phyloP scores from a whole-genome alignment of 1,140 invertebrate genomes.

The Heliconius eleuchia region DNA sequence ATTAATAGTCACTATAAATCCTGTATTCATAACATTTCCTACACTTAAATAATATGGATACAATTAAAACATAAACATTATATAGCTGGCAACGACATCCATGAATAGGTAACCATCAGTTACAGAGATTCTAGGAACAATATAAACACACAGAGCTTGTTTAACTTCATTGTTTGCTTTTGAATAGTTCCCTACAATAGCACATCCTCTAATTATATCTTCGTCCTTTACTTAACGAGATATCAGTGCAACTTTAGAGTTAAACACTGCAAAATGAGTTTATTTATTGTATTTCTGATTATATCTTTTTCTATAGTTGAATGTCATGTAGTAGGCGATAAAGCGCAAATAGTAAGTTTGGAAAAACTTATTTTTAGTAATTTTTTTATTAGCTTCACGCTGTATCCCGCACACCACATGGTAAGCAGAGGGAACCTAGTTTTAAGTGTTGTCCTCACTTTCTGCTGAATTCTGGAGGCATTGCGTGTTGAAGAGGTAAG shows the following conservation, averaged over 20 bases:
- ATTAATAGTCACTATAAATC: no score
- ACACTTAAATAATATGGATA: neutral
- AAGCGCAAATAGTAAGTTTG: conserved; percentile 55
- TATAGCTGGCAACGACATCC: neutral
- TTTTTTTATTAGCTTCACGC: no score
- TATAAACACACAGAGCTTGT: neutral
- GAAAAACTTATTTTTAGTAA: neutral
- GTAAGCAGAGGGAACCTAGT: no score
- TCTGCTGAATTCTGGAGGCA: no score
- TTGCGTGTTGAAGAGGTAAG: no score
- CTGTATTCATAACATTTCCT: neutral
- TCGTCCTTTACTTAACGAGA: neutral
- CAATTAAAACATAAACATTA: neutral
- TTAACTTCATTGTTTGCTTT: neutral
- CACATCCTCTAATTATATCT: neutral
- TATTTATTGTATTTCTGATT: neutral
- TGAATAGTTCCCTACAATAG: neutral
- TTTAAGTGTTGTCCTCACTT: no score
- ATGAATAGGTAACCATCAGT: neutral
- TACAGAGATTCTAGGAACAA: neutral
- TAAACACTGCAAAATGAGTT: neutral
- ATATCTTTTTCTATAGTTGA: conserved; percentile 28
- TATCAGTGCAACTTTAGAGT: neutral
- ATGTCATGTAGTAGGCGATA: conserved; percentile 57
- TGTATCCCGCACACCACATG: no score